Conservation (phyloP, 1,140 invertebrate genomes). For the Tribolium madens region DNA sequence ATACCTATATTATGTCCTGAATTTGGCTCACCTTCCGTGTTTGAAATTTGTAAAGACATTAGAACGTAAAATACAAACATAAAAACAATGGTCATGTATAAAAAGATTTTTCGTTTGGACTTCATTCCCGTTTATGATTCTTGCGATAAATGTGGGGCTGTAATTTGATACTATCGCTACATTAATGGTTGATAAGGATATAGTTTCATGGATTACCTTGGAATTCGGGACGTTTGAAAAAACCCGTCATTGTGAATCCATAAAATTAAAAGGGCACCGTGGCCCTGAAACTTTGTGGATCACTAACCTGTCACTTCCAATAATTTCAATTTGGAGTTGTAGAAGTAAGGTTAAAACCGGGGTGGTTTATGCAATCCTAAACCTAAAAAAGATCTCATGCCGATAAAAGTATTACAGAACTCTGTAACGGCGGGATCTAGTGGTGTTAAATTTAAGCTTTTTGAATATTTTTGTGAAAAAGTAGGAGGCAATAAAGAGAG, state of each 20-base stretch:
- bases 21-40: slow-evolving; percentile 44
- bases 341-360: slow-evolving; percentile 3
- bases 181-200: background rate
- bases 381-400: no score
- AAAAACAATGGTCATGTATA: slow-evolving; percentile 2
- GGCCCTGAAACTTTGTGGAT: slow-evolving; percentile 9
- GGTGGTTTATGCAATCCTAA: background rate
- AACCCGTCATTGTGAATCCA: slow-evolving; percentile 4
- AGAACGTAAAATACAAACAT: slow-evolving; percentile 23
- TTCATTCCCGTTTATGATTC: slow-evolving; percentile 1
- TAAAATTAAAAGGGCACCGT: background rate
- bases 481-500: slow-evolving; percentile 17
- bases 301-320: background rate
- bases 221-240: background rate
- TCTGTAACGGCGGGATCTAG: background rate
- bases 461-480: background rate
- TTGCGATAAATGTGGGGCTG: slow-evolving; percentile 6
- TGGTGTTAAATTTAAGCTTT: background rate
- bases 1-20: slow-evolving; percentile 42
- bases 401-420: no score
- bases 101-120: slow-evolving; percentile 23
- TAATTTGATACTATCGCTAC: background rate
- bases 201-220: background rate
- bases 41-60: slow-evolving; percentile 36
- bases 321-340: background rate